phyloP scores from a whole-genome alignment of 2,113 vertebrate species.

The Tragelaphus buxtoni region DNA sequence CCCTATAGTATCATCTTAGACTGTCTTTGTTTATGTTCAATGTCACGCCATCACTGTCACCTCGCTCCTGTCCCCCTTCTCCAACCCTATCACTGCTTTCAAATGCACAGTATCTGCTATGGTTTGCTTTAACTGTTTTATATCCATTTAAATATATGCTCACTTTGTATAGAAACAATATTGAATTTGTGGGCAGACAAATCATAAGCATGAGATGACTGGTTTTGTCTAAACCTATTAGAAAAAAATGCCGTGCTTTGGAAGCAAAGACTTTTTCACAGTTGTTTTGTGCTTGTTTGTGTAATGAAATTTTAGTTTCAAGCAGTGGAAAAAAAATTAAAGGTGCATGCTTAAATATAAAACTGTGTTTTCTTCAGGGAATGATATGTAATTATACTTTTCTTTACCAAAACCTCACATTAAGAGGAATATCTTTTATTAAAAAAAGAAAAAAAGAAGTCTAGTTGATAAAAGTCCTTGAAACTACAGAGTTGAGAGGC shows the following conservation, averaged over 20 bases:
- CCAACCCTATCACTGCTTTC: neutral
- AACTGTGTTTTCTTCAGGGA: neutral
- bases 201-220: neutral
- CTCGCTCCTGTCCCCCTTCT: fast-evolving
- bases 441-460: neutral
- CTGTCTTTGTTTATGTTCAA: neutral
- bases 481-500: neutral
- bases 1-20: fast-evolving
- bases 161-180: neutral
- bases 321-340: neutral
- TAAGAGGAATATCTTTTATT: neutral
- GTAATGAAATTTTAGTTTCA: neutral
- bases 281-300: neutral
- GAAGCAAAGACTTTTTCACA: neutral
- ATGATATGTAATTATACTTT: neutral
- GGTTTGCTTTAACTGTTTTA: neutral
- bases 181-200: neutral
- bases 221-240: neutral
- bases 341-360: neutral
- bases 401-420: neutral
- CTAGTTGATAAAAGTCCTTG: neutral
- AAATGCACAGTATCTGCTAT: neutral
- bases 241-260: neutral
- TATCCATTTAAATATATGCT: neutral
- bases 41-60: no score